phyloP scores from a whole-genome alignment of 2,888 invertebrate species.

The Euphydryas editha region DNA sequence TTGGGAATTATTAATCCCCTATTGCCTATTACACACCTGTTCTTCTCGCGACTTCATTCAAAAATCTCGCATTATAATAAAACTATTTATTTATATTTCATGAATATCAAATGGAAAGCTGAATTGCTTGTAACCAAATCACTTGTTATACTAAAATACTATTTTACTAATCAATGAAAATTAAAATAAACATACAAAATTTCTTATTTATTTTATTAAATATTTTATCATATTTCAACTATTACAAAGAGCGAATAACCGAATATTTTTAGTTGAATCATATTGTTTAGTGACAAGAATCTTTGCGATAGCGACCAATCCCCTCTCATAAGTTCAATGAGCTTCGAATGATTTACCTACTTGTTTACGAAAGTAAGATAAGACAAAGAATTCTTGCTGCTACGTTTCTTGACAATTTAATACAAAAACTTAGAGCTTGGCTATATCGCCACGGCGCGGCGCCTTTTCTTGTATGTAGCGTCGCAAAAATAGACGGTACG shows the following conservation, averaged over 20 bases:
- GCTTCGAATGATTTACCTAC: constrained; percentile 19
- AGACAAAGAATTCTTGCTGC: not conserved
- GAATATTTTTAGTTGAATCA: not conserved
- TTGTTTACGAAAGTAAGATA: constrained; percentile 21
- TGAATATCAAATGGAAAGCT: too few species aligned
- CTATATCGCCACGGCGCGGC: not conserved
- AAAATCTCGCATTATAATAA: too few species aligned
- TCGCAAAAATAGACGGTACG: too few species aligned
- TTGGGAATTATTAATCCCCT: too few species aligned
- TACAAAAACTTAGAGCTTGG: not conserved
- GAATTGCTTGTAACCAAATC: too few species aligned
- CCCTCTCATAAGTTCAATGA: constrained; percentile 27
- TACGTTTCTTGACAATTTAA: not conserved
- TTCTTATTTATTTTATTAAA: too few species aligned
- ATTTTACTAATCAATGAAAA: too few species aligned
- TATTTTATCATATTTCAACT: not conserved
- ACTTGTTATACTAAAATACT: too few species aligned
- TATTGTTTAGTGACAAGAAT: not conserved
- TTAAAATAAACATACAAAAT: too few species aligned
- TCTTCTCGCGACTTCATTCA: too few species aligned
- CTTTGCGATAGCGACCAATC: constrained; percentile 9
- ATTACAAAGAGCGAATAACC: not conserved
- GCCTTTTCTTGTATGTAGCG: not conserved
- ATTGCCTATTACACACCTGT: too few species aligned
- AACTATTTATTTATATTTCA: too few species aligned